Percentiles rank a stretch among this genome's conserved stretches.
phyloP scores from a whole-genome alignment of 30 jellyfish, hydroid and myxozoan genomes.

The Pelagia noctiluca region DNA sequence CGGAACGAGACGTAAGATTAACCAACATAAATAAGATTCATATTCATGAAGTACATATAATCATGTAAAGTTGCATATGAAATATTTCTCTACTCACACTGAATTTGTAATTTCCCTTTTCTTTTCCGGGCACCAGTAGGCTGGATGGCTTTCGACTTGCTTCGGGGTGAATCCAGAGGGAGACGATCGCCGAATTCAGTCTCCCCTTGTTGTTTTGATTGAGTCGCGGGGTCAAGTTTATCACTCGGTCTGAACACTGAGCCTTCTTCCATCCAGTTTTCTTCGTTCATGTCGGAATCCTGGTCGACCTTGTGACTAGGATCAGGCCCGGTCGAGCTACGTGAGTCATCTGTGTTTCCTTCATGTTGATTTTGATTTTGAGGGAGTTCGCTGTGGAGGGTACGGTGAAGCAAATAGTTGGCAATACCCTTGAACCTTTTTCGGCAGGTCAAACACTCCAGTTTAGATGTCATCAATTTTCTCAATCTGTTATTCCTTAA shows the following conservation, averaged over 20 bases:
- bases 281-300: too few relatives aligned
- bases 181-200: too few relatives aligned
- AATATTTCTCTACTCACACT: constrained; percentile 49
- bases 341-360: constrained; percentile 15
- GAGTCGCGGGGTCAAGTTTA: constrained; percentile 36
- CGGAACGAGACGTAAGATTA: too few relatives aligned
- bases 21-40: too few relatives aligned
- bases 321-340: too few relatives aligned
- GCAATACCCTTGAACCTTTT: constrained; percentile 69
- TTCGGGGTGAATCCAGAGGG: constrained; percentile 38
- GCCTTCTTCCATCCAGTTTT: too few relatives aligned
- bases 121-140: constrained; percentile 76
- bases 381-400: constrained; percentile 72
- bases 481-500: constrained; percentile 36
- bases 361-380: constrained; percentile 37
- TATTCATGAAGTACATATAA: too few relatives aligned
- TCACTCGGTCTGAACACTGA: too few relatives aligned
- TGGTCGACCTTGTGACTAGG: too few relatives aligned
- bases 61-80: too few relatives aligned
- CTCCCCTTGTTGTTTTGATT: constrained; percentile 37
- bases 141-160: constrained; percentile 56
- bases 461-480: constrained; percentile 37
- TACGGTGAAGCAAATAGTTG: constrained; percentile 65
- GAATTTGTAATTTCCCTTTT: constrained; percentile 68
- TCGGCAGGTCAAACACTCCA: constrained; percentile 63